Percentiles rank a stretch among this genome's conserved stretches.
Conservation (phyloP, 2,113 vertebrate species). For the Passer domesticus region DNA sequence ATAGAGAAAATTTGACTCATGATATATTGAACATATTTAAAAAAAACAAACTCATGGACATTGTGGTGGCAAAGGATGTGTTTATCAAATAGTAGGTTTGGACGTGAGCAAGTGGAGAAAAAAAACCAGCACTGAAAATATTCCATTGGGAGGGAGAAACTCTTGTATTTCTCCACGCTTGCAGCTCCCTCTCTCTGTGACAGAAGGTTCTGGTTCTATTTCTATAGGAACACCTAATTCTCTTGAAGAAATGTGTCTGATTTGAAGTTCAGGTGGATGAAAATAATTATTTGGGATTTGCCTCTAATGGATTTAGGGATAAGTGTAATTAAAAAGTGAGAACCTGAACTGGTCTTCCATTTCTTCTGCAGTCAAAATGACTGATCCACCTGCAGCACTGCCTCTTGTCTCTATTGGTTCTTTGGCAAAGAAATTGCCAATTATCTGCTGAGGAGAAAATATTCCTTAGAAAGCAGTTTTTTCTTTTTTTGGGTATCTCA, state of each 20-base stretch:
- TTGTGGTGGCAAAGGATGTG: background rate
- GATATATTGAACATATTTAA: background rate
- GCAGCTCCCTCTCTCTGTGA: background rate
- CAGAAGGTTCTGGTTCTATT: background rate
- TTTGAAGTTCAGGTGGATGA: background rate
- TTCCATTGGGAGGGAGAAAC: background rate
- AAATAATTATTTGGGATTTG: background rate
- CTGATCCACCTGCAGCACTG: background rate
- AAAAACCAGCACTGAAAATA: background rate
- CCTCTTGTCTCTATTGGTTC: background rate
- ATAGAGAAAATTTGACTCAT: background rate
- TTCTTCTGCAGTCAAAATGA: background rate
- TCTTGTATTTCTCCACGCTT: background rate
- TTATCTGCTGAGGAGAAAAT: slow-evolving; percentile 17
- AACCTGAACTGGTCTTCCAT: background rate
- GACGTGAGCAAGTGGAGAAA: background rate
- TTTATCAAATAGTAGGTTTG: background rate
- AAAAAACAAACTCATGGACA: background rate
- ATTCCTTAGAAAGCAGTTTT: slow-evolving; percentile 28
- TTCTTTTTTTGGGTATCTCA: background rate
- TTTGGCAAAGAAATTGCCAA: background rate
- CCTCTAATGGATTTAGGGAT: background rate
- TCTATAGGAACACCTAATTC: background rate
- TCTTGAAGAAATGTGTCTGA: background rate
- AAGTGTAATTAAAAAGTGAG: background rate